Evolutionary conservation across 1,140 invertebrate species (phyloP).

Genomic region (Zophobas atratus): DNA sequence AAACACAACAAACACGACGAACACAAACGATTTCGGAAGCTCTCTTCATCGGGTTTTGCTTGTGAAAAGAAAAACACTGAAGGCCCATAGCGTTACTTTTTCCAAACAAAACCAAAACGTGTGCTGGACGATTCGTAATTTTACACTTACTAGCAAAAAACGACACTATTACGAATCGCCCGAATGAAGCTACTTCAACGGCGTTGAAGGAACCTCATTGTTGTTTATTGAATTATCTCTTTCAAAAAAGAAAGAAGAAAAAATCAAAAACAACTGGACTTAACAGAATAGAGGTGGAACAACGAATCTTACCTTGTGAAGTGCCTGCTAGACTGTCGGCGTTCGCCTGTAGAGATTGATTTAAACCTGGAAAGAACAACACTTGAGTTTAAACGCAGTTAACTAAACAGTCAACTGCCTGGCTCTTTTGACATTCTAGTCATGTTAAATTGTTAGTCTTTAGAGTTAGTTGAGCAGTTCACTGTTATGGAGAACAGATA

Average conservation of each 20-base stretch:
- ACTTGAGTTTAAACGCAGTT: slow-evolving; percentile 59
- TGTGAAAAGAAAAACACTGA: slow-evolving; percentile 34
- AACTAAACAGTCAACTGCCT: slow-evolving; percentile 61
- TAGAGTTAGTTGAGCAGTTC: slow-evolving; percentile 46
- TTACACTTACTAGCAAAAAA: not conserved
- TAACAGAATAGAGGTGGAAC: slow-evolving; percentile 27
- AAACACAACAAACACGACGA: slow-evolving; percentile 11
- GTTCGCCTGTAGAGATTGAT: slow-evolving; percentile 75
- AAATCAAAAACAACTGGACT: slow-evolving; percentile 3
- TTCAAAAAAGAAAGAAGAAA: not conserved
- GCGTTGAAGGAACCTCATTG: not conserved
- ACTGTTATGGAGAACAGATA: slow-evolving; percentile 21
- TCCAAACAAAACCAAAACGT: slow-evolving; percentile 35
- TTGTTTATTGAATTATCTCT: not conserved
- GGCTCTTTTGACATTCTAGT: slow-evolving; percentile 28
- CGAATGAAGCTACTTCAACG: not conserved
- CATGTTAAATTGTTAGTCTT: slow-evolving; percentile 14
- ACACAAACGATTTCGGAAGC: slow-evolving; percentile 32
- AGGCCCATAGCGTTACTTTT: slow-evolving; percentile 39
- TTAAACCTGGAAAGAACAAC: slow-evolving; percentile 73
- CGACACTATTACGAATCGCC: slow-evolving; percentile 7
- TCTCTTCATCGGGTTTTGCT: slow-evolving; percentile 40
- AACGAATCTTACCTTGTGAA: slow-evolving; percentile 85
- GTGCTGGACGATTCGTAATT: slow-evolving; percentile 8
- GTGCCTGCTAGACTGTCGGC: slow-evolving; percentile 83